A percentile compares a stretch with the other conserved stretches of the same genome.
These are phyloP conservation scores for Taurulus bubalis DNA, from an alignment of 2,113 vertebrate genomes.

Conservation along the genomic window DNA sequence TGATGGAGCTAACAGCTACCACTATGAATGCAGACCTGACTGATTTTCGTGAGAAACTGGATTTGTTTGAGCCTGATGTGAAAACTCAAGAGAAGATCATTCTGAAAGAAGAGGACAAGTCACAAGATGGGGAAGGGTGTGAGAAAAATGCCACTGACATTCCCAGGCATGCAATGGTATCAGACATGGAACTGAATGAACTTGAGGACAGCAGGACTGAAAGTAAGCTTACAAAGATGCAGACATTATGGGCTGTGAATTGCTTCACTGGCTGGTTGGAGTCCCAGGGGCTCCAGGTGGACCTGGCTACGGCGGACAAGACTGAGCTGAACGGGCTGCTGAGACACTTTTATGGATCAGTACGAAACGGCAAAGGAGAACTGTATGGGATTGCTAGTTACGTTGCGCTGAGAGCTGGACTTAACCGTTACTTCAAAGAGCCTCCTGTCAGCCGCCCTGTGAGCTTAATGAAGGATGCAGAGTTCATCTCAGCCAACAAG, in stretches of 20 bases:
- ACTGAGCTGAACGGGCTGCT: conserved; percentile 21
- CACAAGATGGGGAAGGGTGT: conserved; percentile 1
- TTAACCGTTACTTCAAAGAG: conserved; percentile 22
- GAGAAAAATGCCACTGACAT: not conserved
- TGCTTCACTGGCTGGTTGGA: conserved; percentile 28
- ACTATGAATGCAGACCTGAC: conserved; percentile 3
- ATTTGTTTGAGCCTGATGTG: not conserved
- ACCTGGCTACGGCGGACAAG: not conserved
- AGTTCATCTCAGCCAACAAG: conserved; percentile 33
- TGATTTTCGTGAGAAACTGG: not conserved
- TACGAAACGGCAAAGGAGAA: conserved; percentile 36
- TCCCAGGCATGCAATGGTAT: conserved; percentile 14
- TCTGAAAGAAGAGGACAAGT: conserved; percentile 31
- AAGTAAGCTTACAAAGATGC: conserved; percentile 26
- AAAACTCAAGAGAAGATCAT: not conserved
- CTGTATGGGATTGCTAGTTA: conserved; percentile 42
- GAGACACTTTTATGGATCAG: conserved; percentile 29
- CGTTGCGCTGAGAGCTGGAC: conserved; percentile 31
- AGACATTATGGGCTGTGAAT: conserved; percentile 29
- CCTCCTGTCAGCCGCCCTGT: not conserved
- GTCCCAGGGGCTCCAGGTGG: conserved; percentile 25
- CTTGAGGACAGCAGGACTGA: conserved; percentile 15
- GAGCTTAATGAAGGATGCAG: conserved; percentile 30
- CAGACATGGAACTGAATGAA: conserved; percentile 33
- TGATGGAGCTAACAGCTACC: conserved; percentile 12